phyloP scores from a whole-genome alignment of 2,888 invertebrate genomes.

The Thymelicus acteon region DNA sequence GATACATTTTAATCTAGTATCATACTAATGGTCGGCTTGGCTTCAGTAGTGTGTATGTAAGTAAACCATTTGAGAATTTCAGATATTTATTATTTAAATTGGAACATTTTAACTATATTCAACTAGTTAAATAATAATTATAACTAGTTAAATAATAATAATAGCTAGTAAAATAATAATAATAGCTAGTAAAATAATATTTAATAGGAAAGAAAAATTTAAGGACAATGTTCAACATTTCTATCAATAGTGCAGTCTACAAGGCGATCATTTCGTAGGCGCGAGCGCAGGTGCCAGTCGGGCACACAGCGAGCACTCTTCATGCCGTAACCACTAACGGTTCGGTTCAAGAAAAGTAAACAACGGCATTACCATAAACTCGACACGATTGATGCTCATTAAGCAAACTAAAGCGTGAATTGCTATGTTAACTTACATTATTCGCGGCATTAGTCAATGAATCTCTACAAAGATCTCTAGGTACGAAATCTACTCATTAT shows the following conservation, averaged over 20 bases:
- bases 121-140: too few species aligned
- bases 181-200: too few species aligned
- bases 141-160: too few species aligned
- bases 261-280: conserved; percentile 57
- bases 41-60: too few species aligned
- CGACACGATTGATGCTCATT: conserved; percentile 41
- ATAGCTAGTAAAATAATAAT: too few species aligned
- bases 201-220: too few species aligned
- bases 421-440: conserved; percentile 16
- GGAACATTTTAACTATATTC: too few species aligned
- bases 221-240: conserved; percentile 40
- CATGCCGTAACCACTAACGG: conserved; percentile 51
- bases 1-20: too few species aligned
- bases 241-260: conserved; percentile 54
- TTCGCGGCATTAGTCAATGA: neutral
- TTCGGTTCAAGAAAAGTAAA: conserved; percentile 63
- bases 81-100: too few species aligned
- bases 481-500: neutral
- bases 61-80: too few species aligned
- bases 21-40: too few species aligned
- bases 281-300: conserved; percentile 53
- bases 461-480: neutral
- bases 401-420: conserved; percentile 35
- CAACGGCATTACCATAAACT: conserved; percentile 44
- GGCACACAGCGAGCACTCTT: neutral